phyloP scores from a whole-genome alignment of 2,888 invertebrate genomes.

The Platynereis dumerilii region DNA sequence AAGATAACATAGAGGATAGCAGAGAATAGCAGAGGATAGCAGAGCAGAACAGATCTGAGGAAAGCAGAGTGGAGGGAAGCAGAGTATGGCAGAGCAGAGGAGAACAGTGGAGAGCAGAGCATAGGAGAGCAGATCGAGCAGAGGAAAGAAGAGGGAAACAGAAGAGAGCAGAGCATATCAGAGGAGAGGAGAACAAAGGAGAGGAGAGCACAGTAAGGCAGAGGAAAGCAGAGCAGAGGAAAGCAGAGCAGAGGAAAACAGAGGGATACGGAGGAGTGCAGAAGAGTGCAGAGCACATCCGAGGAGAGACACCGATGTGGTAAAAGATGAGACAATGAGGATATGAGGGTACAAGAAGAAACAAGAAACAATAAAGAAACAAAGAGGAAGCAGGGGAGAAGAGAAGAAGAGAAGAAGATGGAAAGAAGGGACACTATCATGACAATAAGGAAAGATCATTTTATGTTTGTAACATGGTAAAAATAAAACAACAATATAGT shows the following conservation, averaged over 20 bases:
- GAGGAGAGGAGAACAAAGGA: conserved; percentile 1
- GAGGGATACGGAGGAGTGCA: too few relatives aligned
- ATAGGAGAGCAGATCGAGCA: conserved; percentile 24
- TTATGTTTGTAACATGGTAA: too few relatives aligned
- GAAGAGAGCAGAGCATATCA: too few relatives aligned
- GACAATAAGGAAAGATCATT: too few relatives aligned
- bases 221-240: conserved; percentile 26
- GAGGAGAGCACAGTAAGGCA: conserved; percentile 9
- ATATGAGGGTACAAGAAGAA: too few relatives aligned
- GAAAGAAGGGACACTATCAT: too few relatives aligned
- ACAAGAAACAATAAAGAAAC: too few relatives aligned
- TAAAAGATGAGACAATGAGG: too few relatives aligned
- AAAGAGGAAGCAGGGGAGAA: too few relatives aligned
- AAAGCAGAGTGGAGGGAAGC: conserved; percentile 25
- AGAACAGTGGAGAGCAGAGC: conserved; percentile 27
- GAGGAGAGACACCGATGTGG: too few relatives aligned
- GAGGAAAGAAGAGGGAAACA: neutral
- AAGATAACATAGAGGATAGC: conserved; percentile 7
- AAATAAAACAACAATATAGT: too few relatives aligned
- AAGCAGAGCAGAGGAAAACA: conserved; percentile 1
- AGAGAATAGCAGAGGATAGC: conserved; percentile 18
- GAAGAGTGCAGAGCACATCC: neutral
- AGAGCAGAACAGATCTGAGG: conserved; percentile 24
- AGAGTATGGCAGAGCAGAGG: conserved; percentile 24
- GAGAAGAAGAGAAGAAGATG: too few relatives aligned